Conservation (phyloP, 2,888 invertebrate species). For the Hydrotaea cyrtoneurina region DNA sequence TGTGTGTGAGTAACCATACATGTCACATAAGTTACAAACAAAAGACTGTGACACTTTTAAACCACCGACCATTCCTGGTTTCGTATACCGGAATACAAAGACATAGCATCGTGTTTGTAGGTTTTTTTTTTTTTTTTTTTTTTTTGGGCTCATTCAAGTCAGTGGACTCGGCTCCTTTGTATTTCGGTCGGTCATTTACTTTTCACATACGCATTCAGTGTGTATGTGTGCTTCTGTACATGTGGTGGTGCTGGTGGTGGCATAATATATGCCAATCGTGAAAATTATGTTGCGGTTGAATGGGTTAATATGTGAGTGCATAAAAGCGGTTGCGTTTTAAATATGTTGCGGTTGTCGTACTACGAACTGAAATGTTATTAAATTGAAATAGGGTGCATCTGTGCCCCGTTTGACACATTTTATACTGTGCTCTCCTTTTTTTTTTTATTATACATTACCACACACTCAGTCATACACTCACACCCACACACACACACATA, state of each 20-base stretch:
- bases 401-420: slow-evolving; percentile 60
- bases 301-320: slow-evolving; percentile 68
- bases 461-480: too few species aligned
- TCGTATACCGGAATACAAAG: not conserved
- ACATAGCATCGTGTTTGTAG: not conserved
- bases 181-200: not conserved
- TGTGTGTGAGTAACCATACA: not conserved
- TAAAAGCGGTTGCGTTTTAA: slow-evolving; percentile 67
- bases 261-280: slow-evolving; percentile 62
- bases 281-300: slow-evolving; percentile 66
- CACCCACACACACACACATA: not conserved
- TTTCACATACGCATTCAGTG: not conserved
- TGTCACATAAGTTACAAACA: not conserved
- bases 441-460: slow-evolving; percentile 5
- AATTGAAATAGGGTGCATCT: slow-evolving; percentile 65
- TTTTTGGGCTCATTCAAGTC: not conserved
- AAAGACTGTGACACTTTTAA: slow-evolving; percentile 25
- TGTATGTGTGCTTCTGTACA: not conserved
- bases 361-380: slow-evolving; percentile 52
- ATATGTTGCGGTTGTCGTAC: slow-evolving; percentile 64
- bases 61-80: slow-evolving; percentile 21
- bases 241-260: not conserved
- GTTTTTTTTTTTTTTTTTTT: too few species aligned
- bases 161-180: not conserved
- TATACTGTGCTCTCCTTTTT: slow-evolving; percentile 28